phyloP scores from a whole-genome alignment of 92 coral and sea anemone genomes.

The Zoanthus sociatus region DNA sequence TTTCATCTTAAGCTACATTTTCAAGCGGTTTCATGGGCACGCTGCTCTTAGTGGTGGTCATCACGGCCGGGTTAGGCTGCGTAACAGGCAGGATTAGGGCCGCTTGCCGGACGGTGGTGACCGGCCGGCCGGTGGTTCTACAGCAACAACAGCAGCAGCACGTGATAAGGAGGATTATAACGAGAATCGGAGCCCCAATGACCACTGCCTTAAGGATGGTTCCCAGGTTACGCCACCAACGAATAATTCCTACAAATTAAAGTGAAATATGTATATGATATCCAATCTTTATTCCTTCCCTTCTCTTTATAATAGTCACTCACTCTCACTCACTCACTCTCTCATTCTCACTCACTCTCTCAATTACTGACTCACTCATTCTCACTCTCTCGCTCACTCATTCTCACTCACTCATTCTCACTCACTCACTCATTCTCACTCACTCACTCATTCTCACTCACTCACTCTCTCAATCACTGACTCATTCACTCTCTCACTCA shows the following conservation, averaged over 20 bases:
- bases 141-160: conserved; percentile 49
- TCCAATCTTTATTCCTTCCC: not conserved
- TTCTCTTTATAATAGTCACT: not conserved
- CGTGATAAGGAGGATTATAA: conserved; percentile 25
- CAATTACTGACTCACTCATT: too few species aligned
- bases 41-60: conserved; percentile 50
- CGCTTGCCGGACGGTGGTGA: conserved; percentile 8
- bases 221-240: conserved; percentile 52
- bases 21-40: conserved; percentile 61
- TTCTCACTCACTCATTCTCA: too few species aligned
- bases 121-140: conserved; percentile 11
- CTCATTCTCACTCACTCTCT: too few species aligned
- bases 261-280: not conserved
- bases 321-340: not conserved
- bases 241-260: conserved; percentile 45
- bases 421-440: too few species aligned
- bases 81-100: conserved; percentile 37
- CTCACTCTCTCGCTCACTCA: too few species aligned
- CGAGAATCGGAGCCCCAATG: conserved; percentile 29
- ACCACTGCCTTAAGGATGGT: conserved; percentile 12
- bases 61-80: conserved; percentile 50
- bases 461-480: too few species aligned
- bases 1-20: conserved; percentile 40
- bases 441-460: too few species aligned
- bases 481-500: too few species aligned